Conservation (phyloP, 2,113 vertebrate genomes). For the Prunella himalayana region DNA sequence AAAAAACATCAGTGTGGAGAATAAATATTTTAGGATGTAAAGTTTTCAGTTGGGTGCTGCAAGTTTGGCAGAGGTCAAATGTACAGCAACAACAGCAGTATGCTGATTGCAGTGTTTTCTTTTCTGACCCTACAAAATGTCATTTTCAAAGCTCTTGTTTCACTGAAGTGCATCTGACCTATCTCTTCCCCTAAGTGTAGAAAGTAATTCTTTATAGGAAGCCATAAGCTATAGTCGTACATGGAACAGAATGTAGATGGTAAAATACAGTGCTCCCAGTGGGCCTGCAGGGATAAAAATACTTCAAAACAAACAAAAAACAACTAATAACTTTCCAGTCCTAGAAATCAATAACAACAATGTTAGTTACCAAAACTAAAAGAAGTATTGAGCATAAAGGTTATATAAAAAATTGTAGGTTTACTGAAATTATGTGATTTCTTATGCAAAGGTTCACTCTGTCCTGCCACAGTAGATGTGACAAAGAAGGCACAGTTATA, state of each 20-base stretch:
- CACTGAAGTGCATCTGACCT: neutral
- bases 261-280: neutral
- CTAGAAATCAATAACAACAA: neutral
- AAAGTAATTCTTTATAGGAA: neutral
- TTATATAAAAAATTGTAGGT: neutral
- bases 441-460: neutral
- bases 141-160: neutral
- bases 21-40: neutral
- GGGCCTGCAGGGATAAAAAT: neutral
- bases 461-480: rapidly evolving
- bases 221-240: neutral
- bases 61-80: neutral
- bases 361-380: neutral
- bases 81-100: neutral
- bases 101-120: neutral
- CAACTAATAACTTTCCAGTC: neutral
- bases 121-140: neutral
- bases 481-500: neutral
- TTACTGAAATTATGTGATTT: neutral
- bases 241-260: neutral
- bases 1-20: rapidly evolving
- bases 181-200: neutral
- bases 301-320: neutral
- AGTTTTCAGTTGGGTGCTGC: neutral
- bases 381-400: neutral